A percentile compares a stretch with the other conserved stretches of the same genome.
Evolutionary conservation across 2,888 invertebrate species (phyloP).

Genomic region (Drosophila melanosoma): DNA sequence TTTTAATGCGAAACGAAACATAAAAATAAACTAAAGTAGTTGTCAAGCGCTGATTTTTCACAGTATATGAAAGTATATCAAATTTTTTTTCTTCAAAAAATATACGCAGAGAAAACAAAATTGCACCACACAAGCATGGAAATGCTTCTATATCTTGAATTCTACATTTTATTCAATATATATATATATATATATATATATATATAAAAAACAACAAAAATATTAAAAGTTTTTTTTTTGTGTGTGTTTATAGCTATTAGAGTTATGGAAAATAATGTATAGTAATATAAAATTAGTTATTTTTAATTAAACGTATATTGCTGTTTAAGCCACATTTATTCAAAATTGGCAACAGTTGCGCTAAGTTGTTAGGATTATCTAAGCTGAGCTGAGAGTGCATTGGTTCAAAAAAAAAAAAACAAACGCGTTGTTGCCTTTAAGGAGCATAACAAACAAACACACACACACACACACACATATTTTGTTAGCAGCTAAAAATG

Average conservation of each 20-base stretch:
- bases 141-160: constrained; percentile 30
- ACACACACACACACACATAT: constrained; percentile 1
- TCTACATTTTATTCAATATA: constrained; percentile 46
- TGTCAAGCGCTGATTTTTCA: constrained; percentile 52
- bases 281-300: constrained; percentile 54
- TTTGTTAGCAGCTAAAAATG: constrained; percentile 5
- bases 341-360: constrained; percentile 26
- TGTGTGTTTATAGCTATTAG: constrained; percentile 54
- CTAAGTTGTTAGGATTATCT: constrained; percentile 21
- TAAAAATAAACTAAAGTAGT: constrained; percentile 32
- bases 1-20: constrained; percentile 8
- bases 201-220: constrained; percentile 24
- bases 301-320: constrained; percentile 48
- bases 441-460: constrained; percentile 8
- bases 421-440: constrained; percentile 33
- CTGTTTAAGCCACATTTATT: constrained; percentile 50
- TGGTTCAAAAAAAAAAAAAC: background rate
- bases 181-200: constrained; percentile 31
- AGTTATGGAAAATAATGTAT: constrained; percentile 59
- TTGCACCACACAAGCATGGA: constrained; percentile 34
- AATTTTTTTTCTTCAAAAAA: background rate
- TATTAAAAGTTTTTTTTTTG: constrained; percentile 40
- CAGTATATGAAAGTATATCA: constrained; percentile 1
- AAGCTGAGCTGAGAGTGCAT: constrained; percentile 30
- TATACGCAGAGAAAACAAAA: constrained; percentile 25